Evolutionary conservation across 2,888 invertebrate genomes (phyloP).

Genomic region (Macroteleia sp.): DNA sequence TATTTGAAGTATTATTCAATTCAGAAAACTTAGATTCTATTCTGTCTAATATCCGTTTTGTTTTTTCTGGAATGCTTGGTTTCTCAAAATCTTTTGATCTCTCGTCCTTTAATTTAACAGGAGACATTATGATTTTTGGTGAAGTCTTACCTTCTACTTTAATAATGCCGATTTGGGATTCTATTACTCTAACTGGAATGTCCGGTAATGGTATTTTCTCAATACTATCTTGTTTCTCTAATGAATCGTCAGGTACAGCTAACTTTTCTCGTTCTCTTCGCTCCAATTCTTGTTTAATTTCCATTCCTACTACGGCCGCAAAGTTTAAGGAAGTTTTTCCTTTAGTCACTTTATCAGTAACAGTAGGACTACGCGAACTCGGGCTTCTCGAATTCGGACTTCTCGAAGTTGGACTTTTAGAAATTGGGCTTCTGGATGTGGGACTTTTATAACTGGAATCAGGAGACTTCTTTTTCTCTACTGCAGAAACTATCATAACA

Average conservation of each 20-base stretch:
- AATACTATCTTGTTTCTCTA: conserved; percentile 81
- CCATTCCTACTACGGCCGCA: conserved; percentile 77
- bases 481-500: conserved; percentile 75
- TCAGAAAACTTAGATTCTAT: conserved; percentile 80
- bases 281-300: conserved; percentile 77
- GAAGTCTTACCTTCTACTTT: conserved; percentile 61
- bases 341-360: conserved; percentile 67
- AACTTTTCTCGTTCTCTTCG: conserved; percentile 75
- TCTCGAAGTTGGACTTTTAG: conserved; percentile 50
- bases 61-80: conserved; percentile 82
- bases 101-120: conserved; percentile 69
- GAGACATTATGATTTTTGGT: conserved; percentile 64
- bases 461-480: conserved; percentile 77
- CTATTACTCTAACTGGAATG: conserved; percentile 72
- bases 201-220: conserved; percentile 81
- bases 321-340: conserved; percentile 71
- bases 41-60: conserved; percentile 80
- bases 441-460: conserved; percentile 67
- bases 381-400: conserved; percentile 60
- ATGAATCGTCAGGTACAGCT: conserved; percentile 73
- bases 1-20: conserved; percentile 74
- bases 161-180: conserved; percentile 56
- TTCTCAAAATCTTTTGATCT: conserved; percentile 75
- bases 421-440: conserved; percentile 34
- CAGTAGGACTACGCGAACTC: conserved; percentile 63